These are phyloP conservation scores for Megaustenia siamemsis DNA, from an alignment of 2,888 invertebrate genomes.

Conservation along the genomic window DNA sequence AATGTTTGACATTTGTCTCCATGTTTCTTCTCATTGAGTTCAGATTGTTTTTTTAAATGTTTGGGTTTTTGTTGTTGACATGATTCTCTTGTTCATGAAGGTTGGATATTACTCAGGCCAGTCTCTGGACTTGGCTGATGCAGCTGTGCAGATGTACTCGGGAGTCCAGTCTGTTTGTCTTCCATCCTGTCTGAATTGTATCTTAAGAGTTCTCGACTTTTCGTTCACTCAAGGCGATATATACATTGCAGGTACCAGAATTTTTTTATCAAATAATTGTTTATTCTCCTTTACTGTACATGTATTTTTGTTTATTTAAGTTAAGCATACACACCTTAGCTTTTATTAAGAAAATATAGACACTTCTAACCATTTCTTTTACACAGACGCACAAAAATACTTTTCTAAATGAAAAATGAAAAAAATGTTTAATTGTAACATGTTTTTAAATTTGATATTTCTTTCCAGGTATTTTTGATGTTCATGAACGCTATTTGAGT, in stretches of 20 bases:
- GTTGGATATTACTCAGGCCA: constrained; percentile 72
- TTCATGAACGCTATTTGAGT: constrained; percentile 65
- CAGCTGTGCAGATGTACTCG: constrained; percentile 35
- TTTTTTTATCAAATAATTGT: background rate
- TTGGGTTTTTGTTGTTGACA: too few relatives aligned
- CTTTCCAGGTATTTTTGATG: constrained; percentile 75
- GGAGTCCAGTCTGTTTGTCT: constrained; percentile 60
- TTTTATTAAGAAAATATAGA: too few relatives aligned
- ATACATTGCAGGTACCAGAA: constrained; percentile 71
- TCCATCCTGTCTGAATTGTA: constrained; percentile 66
- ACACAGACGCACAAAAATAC: too few relatives aligned
- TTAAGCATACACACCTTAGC: too few relatives aligned
- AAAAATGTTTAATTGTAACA: too few relatives aligned
- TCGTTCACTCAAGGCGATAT: constrained; percentile 74
- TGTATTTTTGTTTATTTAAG: constrained; percentile 78
- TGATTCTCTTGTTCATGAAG: constrained; percentile 53
- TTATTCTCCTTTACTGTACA: constrained; percentile 55
- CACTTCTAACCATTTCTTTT: too few relatives aligned
- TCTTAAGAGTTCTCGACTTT: constrained; percentile 67
- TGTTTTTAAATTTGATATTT: too few relatives aligned
- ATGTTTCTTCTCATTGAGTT: too few relatives aligned
- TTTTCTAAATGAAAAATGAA: too few relatives aligned
- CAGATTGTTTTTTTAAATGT: too few relatives aligned
- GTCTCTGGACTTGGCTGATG: constrained; percentile 60
- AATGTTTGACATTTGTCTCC: too few relatives aligned